Conservation (phyloP, 2,113 vertebrate species). For the Calypte anna region DNA sequence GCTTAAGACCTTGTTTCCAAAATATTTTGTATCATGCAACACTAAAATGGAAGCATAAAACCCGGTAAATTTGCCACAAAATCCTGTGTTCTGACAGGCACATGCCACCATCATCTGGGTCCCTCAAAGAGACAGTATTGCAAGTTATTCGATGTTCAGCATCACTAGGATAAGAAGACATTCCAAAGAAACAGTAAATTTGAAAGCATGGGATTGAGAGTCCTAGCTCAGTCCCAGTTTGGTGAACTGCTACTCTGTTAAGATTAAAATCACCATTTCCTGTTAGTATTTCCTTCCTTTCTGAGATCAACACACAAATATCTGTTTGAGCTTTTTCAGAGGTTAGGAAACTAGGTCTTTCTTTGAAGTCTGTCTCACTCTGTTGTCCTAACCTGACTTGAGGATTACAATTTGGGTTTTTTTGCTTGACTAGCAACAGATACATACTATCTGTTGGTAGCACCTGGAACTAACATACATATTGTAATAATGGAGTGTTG, state of each 20-base stretch:
- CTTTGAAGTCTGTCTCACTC: background rate
- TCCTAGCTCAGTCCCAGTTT: background rate
- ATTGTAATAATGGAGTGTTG: background rate
- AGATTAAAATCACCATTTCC: background rate
- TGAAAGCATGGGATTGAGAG: background rate
- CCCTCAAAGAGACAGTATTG: background rate
- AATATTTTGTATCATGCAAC: background rate
- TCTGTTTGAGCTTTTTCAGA: background rate
- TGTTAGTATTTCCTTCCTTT: background rate
- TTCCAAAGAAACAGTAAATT: background rate
- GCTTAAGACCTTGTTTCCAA: background rate
- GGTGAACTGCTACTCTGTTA: background rate
- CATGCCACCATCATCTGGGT: background rate
- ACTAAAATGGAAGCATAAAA: background rate
- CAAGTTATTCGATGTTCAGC: background rate
- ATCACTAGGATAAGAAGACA: background rate
- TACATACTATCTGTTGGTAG: background rate
- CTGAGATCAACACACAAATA: background rate
- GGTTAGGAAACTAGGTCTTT: background rate
- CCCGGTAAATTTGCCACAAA: background rate
- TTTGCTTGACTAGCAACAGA: background rate
- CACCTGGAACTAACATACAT: background rate
- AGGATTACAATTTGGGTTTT: background rate
- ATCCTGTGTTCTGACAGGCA: background rate
- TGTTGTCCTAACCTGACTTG: background rate